A percentile compares a stretch with the other conserved stretches of the same genome.
phyloP scores from a whole-genome alignment of 2,888 invertebrate genomes.

The Acrocyrtus sp. region DNA sequence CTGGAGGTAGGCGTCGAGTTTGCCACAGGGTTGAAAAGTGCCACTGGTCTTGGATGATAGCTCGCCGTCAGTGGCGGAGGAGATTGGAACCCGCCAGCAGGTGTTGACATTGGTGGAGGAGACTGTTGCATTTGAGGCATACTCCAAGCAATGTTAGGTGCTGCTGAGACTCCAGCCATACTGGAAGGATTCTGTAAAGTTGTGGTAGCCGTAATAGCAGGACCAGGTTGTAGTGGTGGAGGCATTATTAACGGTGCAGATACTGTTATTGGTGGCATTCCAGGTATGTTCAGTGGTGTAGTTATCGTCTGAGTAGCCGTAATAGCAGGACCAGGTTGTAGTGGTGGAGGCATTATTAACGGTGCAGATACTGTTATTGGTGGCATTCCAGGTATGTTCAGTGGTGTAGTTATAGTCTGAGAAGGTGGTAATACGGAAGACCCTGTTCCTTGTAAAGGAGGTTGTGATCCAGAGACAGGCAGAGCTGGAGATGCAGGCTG shows the following conservation, averaged over 20 bases:
- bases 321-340: constrained; percentile 29
- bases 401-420: constrained; percentile 6
- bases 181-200: constrained; percentile 8
- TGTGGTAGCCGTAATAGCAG: constrained; percentile 24
- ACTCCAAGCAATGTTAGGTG: constrained; percentile 25
- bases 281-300: constrained; percentile 78
- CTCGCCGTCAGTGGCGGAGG: constrained; percentile 35
- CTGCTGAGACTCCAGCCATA: constrained; percentile 7
- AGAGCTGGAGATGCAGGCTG: constrained; percentile 32
- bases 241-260: constrained; percentile 73
- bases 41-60: constrained; percentile 49
- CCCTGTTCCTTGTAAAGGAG: constrained; percentile 17
- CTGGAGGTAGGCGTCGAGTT: constrained; percentile 59
- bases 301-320: constrained; percentile 63
- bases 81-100: constrained; percentile 49
- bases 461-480: constrained; percentile 41
- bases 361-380: constrained; percentile 82
- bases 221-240: constrained; percentile 38
- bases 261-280: constrained; percentile 83
- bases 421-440: constrained; percentile 11
- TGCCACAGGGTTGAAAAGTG: constrained; percentile 62
- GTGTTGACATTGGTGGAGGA: constrained; percentile 19
- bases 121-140: constrained; percentile 25
- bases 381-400: constrained; percentile 78
- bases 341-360: constrained; percentile 66